Evolutionary conservation across 2,113 vertebrate genomes (phyloP).

Genomic region (Sapayoa aenigma): DNA sequence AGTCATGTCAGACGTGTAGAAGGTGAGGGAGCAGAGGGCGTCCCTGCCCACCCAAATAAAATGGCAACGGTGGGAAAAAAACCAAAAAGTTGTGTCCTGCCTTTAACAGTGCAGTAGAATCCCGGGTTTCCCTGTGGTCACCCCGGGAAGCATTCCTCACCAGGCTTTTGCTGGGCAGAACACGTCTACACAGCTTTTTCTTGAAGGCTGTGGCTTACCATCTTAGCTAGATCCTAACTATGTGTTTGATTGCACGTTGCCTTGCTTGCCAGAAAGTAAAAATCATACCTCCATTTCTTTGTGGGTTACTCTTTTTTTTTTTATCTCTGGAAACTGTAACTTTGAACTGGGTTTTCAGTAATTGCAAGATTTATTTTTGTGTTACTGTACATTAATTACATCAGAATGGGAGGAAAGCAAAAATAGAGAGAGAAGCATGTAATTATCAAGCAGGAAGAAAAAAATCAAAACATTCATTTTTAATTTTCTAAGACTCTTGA

Average conservation of each 20-base stretch:
- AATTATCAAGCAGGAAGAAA: not conserved
- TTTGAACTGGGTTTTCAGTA: not conserved
- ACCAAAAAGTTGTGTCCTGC: not conserved
- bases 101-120: not conserved
- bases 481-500: not conserved
- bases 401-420: not conserved
- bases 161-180: not conserved
- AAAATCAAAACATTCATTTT: not conserved
- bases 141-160: not conserved
- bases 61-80: not conserved
- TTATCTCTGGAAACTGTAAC: not conserved
- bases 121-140: not conserved
- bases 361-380: constrained; percentile 26
- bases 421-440: not conserved
- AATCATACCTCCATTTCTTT: not conserved
- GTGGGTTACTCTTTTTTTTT: not conserved
- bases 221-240: not conserved
- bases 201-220: not conserved
- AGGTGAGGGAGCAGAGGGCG: not conserved
- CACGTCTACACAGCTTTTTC: accelerated
- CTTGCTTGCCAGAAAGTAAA: not conserved
- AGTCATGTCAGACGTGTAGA: not conserved
- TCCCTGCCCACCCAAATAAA: not conserved
- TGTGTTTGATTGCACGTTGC: not conserved
- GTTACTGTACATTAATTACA: not conserved